These are phyloP conservation scores for Hanleya hanleyi DNA, from an alignment of 2,888 invertebrate species.

Conservation along the genomic window DNA sequence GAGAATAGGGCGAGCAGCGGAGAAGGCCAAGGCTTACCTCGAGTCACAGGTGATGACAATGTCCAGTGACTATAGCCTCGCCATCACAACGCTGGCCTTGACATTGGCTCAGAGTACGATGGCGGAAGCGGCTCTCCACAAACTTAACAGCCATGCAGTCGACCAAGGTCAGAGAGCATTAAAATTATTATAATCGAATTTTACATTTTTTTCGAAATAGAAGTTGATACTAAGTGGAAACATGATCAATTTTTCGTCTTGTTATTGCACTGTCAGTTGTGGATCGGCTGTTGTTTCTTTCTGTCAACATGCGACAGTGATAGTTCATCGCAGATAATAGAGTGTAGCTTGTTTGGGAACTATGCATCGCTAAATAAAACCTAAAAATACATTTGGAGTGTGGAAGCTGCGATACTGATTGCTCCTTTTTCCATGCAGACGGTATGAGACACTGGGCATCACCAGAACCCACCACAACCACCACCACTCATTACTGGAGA, in stretches of 20 bases:
- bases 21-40: slow-evolving; percentile 64
- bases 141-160: slow-evolving; percentile 51
- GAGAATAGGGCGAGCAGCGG: slow-evolving; percentile 41
- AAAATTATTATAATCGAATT: neutral
- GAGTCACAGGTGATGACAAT: slow-evolving; percentile 59
- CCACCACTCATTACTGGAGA: slow-evolving; percentile 42
- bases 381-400: too few relatives aligned
- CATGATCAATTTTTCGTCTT: neutral
- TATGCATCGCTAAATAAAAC: too few relatives aligned
- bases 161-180: slow-evolving; percentile 58
- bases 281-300: too few relatives aligned
- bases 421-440: too few relatives aligned
- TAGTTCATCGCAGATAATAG: too few relatives aligned
- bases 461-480: slow-evolving; percentile 38
- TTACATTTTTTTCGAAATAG: neutral
- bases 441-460: slow-evolving; percentile 65
- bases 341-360: too few relatives aligned
- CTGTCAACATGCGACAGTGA: too few relatives aligned
- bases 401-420: too few relatives aligned
- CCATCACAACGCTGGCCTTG: slow-evolving; percentile 66
- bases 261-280: too few relatives aligned
- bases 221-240: neutral
- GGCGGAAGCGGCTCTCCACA: slow-evolving; percentile 43
- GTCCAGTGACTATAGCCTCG: slow-evolving; percentile 63
- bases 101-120: slow-evolving; percentile 53